Evolutionary conservation across 2,113 vertebrate species (phyloP).

Genomic region (Dolichotis patagonum): DNA sequence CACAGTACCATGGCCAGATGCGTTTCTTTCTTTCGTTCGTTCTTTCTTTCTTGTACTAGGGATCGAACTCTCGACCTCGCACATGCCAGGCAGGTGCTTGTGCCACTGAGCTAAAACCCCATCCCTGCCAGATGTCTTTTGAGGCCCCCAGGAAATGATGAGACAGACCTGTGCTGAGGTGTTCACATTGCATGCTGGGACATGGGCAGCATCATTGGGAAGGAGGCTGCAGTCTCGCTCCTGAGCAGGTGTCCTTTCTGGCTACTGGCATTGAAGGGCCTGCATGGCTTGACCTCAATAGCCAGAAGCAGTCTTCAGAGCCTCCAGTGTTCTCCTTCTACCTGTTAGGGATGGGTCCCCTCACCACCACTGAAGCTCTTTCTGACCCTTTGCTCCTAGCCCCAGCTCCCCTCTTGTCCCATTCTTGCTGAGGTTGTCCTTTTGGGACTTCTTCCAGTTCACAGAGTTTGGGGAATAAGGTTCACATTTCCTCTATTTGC

Average conservation of each 20-base stretch:
- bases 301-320: neutral
- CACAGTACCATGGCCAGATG: neutral
- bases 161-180: neutral
- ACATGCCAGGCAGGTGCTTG: no score
- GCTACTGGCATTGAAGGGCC: neutral
- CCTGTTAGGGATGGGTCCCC: neutral
- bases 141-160: neutral
- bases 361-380: neutral
- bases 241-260: neutral
- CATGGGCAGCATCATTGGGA: neutral
- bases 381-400: neutral
- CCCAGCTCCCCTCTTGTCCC: neutral
- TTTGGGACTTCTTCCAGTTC: neutral
- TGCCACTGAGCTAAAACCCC: no score
- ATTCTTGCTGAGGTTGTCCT: neutral
- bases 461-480: conserved; percentile 17
- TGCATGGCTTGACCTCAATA: neutral
- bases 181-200: neutral
- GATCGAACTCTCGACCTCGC: no score
- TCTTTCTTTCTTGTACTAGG: no score
- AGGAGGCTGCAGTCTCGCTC: neutral
- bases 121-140: neutral
- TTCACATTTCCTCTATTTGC: neutral
- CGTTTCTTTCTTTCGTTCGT: neutral
- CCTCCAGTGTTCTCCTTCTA: neutral